Percentiles rank a stretch among this genome's conserved stretches.
phyloP scores from a whole-genome alignment of 1,140 invertebrate species.

The Calephelis virginiensis region DNA sequence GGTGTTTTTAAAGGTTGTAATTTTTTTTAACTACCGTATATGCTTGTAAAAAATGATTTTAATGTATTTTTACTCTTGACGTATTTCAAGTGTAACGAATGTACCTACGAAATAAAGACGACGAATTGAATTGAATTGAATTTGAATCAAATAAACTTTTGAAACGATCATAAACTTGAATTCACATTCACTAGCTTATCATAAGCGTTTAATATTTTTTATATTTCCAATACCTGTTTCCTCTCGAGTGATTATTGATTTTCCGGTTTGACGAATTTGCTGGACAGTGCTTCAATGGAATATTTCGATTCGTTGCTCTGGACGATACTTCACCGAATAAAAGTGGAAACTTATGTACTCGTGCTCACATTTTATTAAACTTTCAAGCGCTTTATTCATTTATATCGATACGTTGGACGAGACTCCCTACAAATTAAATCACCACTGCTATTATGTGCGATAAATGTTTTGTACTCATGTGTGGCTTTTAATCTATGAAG shows the following conservation, averaged over 20 bases:
- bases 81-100: too few species aligned
- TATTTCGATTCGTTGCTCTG: slow-evolving; percentile 46
- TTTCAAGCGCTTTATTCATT: slow-evolving; percentile 44
- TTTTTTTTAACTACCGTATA: too few species aligned
- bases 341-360: slow-evolving; percentile 54
- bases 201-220: neutral
- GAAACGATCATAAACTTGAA: neutral
- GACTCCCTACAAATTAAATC: slow-evolving; percentile 20
- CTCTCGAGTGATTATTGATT: slow-evolving; percentile 37
- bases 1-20: too few species aligned
- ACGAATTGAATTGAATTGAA: too few species aligned
- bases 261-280: slow-evolving; percentile 50
- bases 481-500: too few species aligned
- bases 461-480: neutral
- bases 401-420: slow-evolving; percentile 25
- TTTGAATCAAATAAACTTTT: neutral
- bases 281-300: slow-evolving; percentile 44
- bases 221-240: slow-evolving; percentile 33
- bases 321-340: slow-evolving; percentile 48
- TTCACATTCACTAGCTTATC: neutral
- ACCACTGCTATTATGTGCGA: slow-evolving; percentile 13
- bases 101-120: too few species aligned
- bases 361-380: slow-evolving; percentile 55
- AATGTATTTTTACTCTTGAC: too few species aligned
- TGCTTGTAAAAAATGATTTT: too few species aligned